Base-by-base conservation (phyloP, 2,113 vertebrate species). In the Sebastes fasciatus region DNA sequence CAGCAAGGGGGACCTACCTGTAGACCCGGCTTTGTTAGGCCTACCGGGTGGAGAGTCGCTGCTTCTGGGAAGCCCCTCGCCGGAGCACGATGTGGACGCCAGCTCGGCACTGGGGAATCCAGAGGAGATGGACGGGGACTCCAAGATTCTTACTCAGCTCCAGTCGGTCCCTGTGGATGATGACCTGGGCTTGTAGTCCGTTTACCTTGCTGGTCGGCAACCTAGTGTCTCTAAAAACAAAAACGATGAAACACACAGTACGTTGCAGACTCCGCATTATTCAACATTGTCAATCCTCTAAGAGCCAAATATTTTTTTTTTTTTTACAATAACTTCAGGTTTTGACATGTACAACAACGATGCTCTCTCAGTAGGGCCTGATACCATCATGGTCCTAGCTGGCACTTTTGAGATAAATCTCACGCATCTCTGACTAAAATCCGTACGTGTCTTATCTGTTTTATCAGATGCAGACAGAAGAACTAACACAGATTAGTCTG, bases 101-200 rank as follows among this genome's bases (percentile, higher is more conserved):
- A 70, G 74, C 48, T 95, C 94, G 0, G 93, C 91, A 2, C 84
- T 96, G 7, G 94, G 95, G 13, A 95, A 95, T 49, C 93, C 95
- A 0, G 96, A 97, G 76, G 94, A 95, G 40, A 94, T 96, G 21
- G 95, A 95, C 3, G 94, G 93, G 23, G 95, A 95, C 65, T 82
- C 94, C 9, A 96, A 97, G 90, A 97, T 97, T 72, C 96, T 97
- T 23, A 97, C 97, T 4, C 97, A 97, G 90, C 95, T 97, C 4
- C 97, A 97, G 94, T 97, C 97, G 0, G 97, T 97, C 79, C 96
- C 97, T 12, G 97, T 97, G 72, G 97, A 97, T 26, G 97, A 97
- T 21, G 95, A 96, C 19, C 78, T 96, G 64, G 95, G 94, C 63
- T 91, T 96, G 86, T 96, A 95, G 92, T 82, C 52, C 7, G 4